Evolutionary conservation across 2,888 invertebrate species (phyloP).

Genomic region (Coleophora deauratella): DNA sequence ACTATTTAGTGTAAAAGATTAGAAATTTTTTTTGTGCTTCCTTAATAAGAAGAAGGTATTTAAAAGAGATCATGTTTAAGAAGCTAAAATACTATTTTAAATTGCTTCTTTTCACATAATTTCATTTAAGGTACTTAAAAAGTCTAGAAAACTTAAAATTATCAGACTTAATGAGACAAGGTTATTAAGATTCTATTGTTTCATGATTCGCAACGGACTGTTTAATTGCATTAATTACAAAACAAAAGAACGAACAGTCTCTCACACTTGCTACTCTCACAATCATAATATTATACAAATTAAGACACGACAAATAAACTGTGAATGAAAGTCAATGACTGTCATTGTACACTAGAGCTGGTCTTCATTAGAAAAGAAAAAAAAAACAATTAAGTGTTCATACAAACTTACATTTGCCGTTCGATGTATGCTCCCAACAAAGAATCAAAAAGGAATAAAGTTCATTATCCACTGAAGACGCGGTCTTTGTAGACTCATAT

Average conservation of each 20-base stretch:
- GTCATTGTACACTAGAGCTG: constrained; percentile 63
- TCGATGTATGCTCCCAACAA: background rate
- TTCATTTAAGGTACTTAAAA: too few species aligned
- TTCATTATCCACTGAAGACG: background rate
- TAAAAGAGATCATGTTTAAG: too few species aligned
- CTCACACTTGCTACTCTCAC: constrained; percentile 32
- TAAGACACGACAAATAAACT: constrained; percentile 44
- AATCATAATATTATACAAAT: constrained; percentile 49
- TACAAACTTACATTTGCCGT: constrained; percentile 21
- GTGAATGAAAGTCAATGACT: constrained; percentile 50
- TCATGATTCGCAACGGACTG: constrained; percentile 1
- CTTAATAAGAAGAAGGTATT: too few species aligned
- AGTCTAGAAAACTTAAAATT: too few species aligned
- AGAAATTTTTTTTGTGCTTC: too few species aligned
- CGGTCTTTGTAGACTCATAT: constrained; percentile 27
- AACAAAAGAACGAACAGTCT: constrained; percentile 3
- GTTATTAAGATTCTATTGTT: constrained; percentile 2
- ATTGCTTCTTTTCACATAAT: too few species aligned
- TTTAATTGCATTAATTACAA: too few species aligned
- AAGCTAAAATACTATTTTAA: too few species aligned
- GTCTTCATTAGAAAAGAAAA: constrained; percentile 66
- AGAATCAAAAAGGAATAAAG: background rate
- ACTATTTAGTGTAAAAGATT: too few species aligned
- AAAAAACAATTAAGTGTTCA: constrained; percentile 57
- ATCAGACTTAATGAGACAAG: background rate